phyloP scores from a whole-genome alignment of 1,140 invertebrate species.

The Schlechtendalia chinensis region DNA sequence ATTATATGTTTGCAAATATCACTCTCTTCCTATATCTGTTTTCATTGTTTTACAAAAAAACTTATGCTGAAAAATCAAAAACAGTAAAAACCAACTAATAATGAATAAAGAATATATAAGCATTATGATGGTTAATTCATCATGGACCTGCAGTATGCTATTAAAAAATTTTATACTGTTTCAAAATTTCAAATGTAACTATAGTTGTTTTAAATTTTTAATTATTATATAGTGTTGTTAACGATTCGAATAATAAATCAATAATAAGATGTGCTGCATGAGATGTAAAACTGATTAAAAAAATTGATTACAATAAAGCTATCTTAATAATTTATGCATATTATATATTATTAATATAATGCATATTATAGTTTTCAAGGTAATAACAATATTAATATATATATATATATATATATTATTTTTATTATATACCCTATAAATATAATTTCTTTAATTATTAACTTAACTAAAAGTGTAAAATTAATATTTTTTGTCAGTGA shows the following conservation, averaged over 20 bases:
- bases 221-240: background rate
- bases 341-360: no score
- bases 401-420: no score
- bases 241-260: background rate
- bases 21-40: slow-evolving; percentile 23
- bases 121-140: background rate
- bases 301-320: no score
- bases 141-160: background rate
- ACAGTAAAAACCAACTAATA: slow-evolving; percentile 4
- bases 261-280: background rate
- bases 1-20: background rate
- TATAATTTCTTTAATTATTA: no score
- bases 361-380: no score
- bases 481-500: no score
- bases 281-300: background rate
- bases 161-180: background rate
- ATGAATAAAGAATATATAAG: background rate
- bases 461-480: no score
- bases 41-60: slow-evolving; percentile 33
- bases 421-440: no score
- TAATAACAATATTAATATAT: no score
- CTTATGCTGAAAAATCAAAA: background rate
- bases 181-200: background rate
- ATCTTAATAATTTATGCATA: no score
- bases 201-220: background rate